These are phyloP conservation scores for Liodrosophila aerea DNA, from an alignment of 2,888 invertebrate species.

Conservation along the genomic window DNA sequence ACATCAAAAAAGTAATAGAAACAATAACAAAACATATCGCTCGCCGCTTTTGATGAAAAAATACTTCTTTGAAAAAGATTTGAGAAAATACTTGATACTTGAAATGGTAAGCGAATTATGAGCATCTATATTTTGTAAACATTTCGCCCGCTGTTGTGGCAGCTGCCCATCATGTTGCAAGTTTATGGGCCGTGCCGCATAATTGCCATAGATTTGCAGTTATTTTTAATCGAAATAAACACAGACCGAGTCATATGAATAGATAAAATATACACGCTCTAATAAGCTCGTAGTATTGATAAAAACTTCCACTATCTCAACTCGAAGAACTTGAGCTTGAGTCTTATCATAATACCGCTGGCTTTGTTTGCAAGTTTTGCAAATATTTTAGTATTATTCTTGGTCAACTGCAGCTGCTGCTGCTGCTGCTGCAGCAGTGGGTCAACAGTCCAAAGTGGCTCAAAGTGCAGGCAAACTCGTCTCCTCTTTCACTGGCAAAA, in stretches of 20 bases:
- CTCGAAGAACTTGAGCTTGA: conserved; percentile 15
- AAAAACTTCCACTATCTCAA: conserved; percentile 31
- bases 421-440: background rate
- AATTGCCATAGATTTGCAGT: conserved; percentile 28
- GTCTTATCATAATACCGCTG: conserved; percentile 33
- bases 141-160: conserved; percentile 21
- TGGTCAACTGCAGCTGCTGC: conserved; percentile 2
- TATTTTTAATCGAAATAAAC: background rate
- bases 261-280: background rate
- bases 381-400: conserved; percentile 9
- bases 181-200: conserved; percentile 1
- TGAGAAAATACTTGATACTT: conserved; percentile 6
- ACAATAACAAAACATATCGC: conserved; percentile 47
- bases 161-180: conserved; percentile 34
- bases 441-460: conserved; percentile 29
- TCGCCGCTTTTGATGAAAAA: conserved; percentile 11
- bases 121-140: conserved; percentile 18
- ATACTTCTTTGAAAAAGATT: conserved; percentile 7
- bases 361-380: conserved; percentile 5
- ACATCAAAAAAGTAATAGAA: conserved; percentile 6
- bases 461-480: conserved; percentile 14
- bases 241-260: too few relatives aligned
- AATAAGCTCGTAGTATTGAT: background rate
- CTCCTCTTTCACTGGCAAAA: conserved; percentile 29
- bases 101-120: conserved; percentile 40